Percentiles rank a stretch among this genome's conserved stretches.
These are phyloP conservation scores for Berghia stephanieae DNA, from an alignment of 1,140 invertebrate genomes.

Conservation along the genomic window DNA sequence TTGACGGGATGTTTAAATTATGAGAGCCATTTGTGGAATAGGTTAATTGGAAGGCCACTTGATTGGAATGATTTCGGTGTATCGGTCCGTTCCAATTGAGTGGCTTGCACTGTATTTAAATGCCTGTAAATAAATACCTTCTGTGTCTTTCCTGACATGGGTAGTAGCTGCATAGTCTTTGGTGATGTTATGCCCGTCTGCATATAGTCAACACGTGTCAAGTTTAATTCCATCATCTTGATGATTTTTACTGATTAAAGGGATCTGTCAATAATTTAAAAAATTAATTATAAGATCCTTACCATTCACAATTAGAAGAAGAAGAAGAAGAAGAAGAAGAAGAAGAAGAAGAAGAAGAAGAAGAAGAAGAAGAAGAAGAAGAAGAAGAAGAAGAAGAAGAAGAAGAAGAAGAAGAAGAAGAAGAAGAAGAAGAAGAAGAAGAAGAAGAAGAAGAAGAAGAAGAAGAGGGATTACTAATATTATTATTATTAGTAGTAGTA, in stretches of 20 bases:
- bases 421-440: neutral
- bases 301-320: neutral
- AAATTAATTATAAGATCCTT: neutral
- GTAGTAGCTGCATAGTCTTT: slow-evolving; percentile 60
- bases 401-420: no score
- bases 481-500: no score
- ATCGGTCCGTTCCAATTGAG: no score
- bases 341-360: neutral
- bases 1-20: no score
- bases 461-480: no score
- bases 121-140: no score
- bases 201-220: slow-evolving; percentile 62
- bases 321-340: neutral
- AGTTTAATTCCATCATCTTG: slow-evolving; percentile 66
- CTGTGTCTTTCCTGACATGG: slow-evolving; percentile 57
- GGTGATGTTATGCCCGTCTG: slow-evolving; percentile 61
- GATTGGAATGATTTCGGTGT: no score
- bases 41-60: no score
- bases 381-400: neutral
- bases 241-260: slow-evolving; percentile 15
- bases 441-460: neutral
- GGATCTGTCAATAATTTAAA: neutral
- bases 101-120: no score
- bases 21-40: no score
- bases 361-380: neutral